Conservation (phyloP, 1,140 invertebrate species). For the Coelopa frigida region DNA sequence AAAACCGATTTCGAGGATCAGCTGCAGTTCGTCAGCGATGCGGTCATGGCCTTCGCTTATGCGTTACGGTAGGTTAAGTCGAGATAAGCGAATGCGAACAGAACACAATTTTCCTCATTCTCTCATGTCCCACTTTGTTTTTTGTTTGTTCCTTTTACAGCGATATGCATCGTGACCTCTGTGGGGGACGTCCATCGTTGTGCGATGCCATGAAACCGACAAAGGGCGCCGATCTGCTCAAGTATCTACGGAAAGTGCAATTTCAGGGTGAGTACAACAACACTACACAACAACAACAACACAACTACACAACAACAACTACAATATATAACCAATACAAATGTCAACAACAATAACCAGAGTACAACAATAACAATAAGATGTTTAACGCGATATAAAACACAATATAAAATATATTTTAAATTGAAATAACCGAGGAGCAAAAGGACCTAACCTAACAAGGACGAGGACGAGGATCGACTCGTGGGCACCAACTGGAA, state of each 20-base stretch:
- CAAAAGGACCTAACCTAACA: too few species aligned
- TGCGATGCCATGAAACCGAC: slow-evolving; percentile 84
- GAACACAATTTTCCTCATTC: not conserved
- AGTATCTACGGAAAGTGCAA: slow-evolving; percentile 73
- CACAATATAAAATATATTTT: too few species aligned
- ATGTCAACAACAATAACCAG: too few species aligned
- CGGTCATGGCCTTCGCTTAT: slow-evolving; percentile 84
- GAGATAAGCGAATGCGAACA: not conserved
- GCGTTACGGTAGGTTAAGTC: slow-evolving; percentile 61
- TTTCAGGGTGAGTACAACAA: slow-evolving; percentile 68
- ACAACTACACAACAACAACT: too few species aligned
- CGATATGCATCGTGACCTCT: slow-evolving; percentile 77
- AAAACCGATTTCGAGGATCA: slow-evolving; percentile 83
- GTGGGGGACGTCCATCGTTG: slow-evolving; percentile 62
- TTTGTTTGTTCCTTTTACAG: slow-evolving; percentile 43
- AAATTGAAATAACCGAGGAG: too few species aligned
- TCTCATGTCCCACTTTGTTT: not conserved
- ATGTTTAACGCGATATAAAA: too few species aligned
- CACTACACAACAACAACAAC: too few species aligned
- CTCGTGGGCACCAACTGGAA: too few species aligned
- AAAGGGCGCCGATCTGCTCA: slow-evolving; percentile 73
- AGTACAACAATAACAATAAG: too few species aligned
- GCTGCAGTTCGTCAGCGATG: slow-evolving; percentile 87
- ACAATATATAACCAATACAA: too few species aligned
- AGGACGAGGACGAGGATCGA: too few species aligned